Base-by-base conservation (phyloP, 92 coral and sea anemone genomes). In the Siderastrea radians region DNA sequence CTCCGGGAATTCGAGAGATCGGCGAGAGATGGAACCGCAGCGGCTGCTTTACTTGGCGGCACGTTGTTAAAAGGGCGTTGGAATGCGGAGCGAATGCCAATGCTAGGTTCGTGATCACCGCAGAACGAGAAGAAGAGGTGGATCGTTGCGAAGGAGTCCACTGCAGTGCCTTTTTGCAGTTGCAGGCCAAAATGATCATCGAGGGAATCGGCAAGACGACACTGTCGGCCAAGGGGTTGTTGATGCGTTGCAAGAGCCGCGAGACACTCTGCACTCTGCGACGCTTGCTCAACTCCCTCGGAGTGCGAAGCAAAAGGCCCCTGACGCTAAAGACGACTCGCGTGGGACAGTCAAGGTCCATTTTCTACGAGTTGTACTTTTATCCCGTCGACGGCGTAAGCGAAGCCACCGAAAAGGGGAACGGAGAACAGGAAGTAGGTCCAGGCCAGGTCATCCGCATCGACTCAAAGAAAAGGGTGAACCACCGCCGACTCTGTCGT, bases 91-190 rank as follows among this genome's bases (percentile, higher is more conserved):
- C 66, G 49, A n/a, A 75, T 14, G n/a, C 65, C 3, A 57, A 50
- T 11, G 63, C 49, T 11, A 54, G 16, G n/a, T 1, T 75, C 6
- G 55, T 66, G 8, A 75, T 75, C 5, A 65, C 66, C 14, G 49
- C 19, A 16, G 79, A 75, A 50, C 66, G 55, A 17, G 79, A 75
- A 3, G 65, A 58, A 3, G 79, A 75, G 7, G 65, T 55, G 15
- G 4, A 3, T 43, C 64, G 79, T 3, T 75, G 79, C 79, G 79
- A 75, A 26, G 79, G 79, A 19, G 55, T 75, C 6, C 79, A 75
- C 14, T 75, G 79, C 79, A 75, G 49, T 11, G 3, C 49, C 2
- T 54, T 75, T 44, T 13, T 75, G 50, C 43, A 49, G 1, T 49
- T 75, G 11, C 79, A 75, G 9, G 79, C 79, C n/a, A 16, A 43